Conservation (phyloP, 2,797 vertebrate genomes). For the Notolepis coatsorum region DNA sequence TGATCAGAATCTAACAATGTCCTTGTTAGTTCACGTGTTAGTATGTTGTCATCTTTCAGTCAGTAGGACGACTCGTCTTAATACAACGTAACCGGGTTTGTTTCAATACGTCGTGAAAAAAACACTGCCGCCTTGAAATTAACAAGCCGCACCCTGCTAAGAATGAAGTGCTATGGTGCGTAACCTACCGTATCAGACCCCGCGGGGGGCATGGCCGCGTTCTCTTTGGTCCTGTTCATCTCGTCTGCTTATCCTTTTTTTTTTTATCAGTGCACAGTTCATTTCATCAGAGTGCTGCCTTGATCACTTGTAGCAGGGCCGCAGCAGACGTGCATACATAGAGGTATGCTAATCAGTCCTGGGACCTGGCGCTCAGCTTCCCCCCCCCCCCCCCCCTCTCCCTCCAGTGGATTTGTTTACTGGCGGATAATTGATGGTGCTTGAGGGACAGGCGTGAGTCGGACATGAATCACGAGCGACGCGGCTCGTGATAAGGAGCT, state of each 20-base stretch:
- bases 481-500: constrained; percentile 93
- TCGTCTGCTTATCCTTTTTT: constrained; percentile 18
- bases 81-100: too few relatives aligned
- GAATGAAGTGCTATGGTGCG: too few relatives aligned
- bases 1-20: too few relatives aligned
- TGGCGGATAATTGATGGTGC: constrained; percentile 98
- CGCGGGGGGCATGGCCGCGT: constrained; percentile 5
- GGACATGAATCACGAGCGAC: constrained; percentile 95
- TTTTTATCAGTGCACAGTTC: constrained; percentile 35
- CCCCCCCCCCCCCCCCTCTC: constrained; percentile 78
- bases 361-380: constrained; percentile 56
- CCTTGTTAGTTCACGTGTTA: too few relatives aligned
- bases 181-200: constrained; percentile 18
- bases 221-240: constrained; percentile 21
- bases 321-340: constrained; percentile 72
- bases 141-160: too few relatives aligned
- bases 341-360: constrained; percentile 82
- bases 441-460: constrained; percentile 95
- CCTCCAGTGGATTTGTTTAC: constrained; percentile 94
- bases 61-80: too few relatives aligned
- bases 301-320: constrained; percentile 63
- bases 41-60: too few relatives aligned
- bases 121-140: too few relatives aligned
- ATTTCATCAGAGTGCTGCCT: constrained; percentile 57
- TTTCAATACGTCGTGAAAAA: too few relatives aligned